These are phyloP conservation scores for Noctua fimbriata DNA, from an alignment of 2,888 invertebrate genomes.

Conservation along the genomic window DNA sequence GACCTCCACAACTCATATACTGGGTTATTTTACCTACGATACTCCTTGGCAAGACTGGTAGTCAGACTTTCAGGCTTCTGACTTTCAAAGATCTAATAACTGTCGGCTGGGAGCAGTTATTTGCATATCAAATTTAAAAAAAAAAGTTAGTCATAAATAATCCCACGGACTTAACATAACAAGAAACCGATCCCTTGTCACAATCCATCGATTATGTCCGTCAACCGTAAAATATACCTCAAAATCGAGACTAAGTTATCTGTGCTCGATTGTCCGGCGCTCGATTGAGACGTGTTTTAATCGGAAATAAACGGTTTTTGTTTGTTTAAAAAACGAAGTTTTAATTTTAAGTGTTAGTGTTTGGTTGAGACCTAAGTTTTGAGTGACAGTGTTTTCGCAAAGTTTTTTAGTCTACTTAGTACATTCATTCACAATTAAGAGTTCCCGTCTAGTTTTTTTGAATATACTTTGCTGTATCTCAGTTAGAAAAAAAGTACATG, in stretches of 20 bases:
- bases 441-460: not conserved
- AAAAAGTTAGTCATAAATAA: conserved; percentile 73
- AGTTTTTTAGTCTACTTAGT: not conserved
- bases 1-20: not conserved
- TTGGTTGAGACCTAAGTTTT: not conserved
- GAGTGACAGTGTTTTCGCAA: not conserved
- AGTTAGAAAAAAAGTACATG: not conserved
- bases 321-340: conserved; percentile 14
- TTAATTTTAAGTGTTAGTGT: not conserved
- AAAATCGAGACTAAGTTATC: conserved; percentile 84
- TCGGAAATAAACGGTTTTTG: conserved; percentile 43
- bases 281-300: conserved; percentile 74
- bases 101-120: conserved; percentile 3
- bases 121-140: conserved; percentile 62
- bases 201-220: conserved; percentile 85
- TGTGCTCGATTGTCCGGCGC: conserved; percentile 74
- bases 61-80: not conserved
- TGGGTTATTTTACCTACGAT: not conserved
- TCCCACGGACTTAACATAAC: conserved; percentile 82
- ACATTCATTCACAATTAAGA: not conserved
- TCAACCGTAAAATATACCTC: conserved; percentile 89
- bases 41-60: not conserved
- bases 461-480: not conserved
- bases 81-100: not conserved
- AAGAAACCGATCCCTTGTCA: conserved; percentile 87